Conservation (phyloP, 2,797 vertebrate species). For the Enteromius treurensis region DNA sequence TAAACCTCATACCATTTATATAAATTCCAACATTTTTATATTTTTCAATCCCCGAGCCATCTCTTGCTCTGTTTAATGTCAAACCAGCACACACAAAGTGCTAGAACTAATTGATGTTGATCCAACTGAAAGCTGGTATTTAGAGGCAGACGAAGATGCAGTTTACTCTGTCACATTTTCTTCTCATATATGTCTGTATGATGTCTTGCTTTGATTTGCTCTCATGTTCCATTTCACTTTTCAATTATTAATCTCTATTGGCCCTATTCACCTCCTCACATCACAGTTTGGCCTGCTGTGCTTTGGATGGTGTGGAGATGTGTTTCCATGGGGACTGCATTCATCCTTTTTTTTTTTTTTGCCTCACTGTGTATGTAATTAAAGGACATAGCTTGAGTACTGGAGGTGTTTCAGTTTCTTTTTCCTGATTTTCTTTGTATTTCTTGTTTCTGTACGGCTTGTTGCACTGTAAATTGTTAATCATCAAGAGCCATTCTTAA, state of each 20-base stretch:
- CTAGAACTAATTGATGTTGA: neutral
- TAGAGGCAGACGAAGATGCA: neutral
- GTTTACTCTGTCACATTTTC: conserved; percentile 20
- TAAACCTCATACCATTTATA: neutral
- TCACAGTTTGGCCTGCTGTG: conserved; percentile 11
- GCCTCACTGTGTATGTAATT: conserved; percentile 7
- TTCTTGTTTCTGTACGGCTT: neutral
- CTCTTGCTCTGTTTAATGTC: neutral
- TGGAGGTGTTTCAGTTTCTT: neutral
- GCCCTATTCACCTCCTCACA: conserved; percentile 10
- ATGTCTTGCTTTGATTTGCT: conserved; percentile 32
- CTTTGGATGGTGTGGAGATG: neutral
- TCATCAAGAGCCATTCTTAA: neutral
- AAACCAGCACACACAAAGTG: neutral
- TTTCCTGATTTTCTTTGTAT: neutral
- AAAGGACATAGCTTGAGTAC: neutral
- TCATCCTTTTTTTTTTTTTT: neutral
- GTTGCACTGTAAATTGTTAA: neutral
- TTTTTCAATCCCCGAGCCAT: neutral
- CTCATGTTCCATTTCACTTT: neutral
- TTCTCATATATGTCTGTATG: neutral
- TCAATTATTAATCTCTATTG: conserved; percentile 34
- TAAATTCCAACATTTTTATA: too few relatives aligned
- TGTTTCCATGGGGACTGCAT: conserved; percentile 41
- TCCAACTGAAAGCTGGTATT: neutral